These are phyloP conservation scores for Metalampra italica DNA, from an alignment of 2,888 invertebrate species.

Conservation along the genomic window DNA sequence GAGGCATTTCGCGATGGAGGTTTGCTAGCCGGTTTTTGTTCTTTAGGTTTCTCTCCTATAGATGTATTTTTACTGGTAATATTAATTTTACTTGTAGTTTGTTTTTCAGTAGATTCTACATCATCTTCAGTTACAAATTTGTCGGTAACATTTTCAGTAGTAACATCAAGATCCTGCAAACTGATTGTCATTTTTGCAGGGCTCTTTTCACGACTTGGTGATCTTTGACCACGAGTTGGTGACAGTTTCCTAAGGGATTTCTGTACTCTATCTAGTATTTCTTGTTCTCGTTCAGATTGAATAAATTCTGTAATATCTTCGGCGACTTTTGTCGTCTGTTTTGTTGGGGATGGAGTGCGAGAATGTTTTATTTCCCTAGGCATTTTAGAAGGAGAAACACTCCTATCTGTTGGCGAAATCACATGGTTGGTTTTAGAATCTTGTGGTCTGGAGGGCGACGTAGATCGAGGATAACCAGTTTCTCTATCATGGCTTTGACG, in stretches of 20 bases:
- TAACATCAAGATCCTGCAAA: slow-evolving; percentile 40
- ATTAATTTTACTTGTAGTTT: slow-evolving; percentile 19
- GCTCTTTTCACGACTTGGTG: slow-evolving; percentile 46
- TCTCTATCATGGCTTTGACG: slow-evolving; percentile 15
- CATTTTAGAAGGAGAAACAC: slow-evolving; percentile 7
- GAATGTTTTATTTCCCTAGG: slow-evolving; percentile 11
- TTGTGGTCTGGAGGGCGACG: neutral
- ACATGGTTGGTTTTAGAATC: neutral
- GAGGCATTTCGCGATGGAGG: slow-evolving; percentile 50
- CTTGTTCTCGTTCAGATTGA: slow-evolving; percentile 55
- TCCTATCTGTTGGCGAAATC: neutral
- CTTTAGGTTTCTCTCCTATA: slow-evolving; percentile 33
- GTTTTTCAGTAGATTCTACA: slow-evolving; percentile 13
- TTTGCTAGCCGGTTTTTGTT: slow-evolving; percentile 37
- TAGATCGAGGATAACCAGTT: neutral
- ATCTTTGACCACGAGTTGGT: slow-evolving; percentile 50
- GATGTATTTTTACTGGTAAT: slow-evolving; percentile 18
- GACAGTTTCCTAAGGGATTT: slow-evolving; percentile 60
- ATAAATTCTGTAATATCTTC: slow-evolving; percentile 43
- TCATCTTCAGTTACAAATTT: slow-evolving; percentile 18
- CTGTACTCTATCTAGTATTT: slow-evolving; percentile 58
- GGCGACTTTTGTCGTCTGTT: slow-evolving; percentile 24
- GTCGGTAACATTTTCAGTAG: slow-evolving; percentile 1
- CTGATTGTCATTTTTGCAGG: slow-evolving; percentile 46
- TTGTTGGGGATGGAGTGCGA: slow-evolving; percentile 32